These are phyloP conservation scores for Eonycteris spelaea DNA, from an alignment of 2,113 vertebrate genomes.

Conservation along the genomic window DNA sequence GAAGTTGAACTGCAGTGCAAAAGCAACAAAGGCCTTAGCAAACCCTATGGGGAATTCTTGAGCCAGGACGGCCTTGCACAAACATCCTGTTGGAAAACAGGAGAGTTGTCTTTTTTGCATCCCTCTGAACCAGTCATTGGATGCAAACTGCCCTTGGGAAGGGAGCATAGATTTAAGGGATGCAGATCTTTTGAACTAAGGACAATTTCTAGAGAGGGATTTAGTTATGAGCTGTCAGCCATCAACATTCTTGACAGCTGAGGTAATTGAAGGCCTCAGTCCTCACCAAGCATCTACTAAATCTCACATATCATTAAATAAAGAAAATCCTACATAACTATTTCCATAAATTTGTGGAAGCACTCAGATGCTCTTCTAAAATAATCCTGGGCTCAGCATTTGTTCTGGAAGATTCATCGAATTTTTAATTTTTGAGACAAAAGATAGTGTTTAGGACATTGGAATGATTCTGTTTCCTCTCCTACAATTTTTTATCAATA, in stretches of 20 bases:
- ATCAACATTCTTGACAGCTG: not conserved
- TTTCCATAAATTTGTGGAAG: not conserved
- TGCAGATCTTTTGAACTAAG: too few relatives aligned
- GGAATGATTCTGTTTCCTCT: not conserved
- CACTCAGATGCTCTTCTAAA: not conserved
- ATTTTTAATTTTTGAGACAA: not conserved
- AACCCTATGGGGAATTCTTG: too few relatives aligned
- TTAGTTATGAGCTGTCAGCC: too few relatives aligned
- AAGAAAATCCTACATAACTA: not conserved
- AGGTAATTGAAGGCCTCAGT: not conserved
- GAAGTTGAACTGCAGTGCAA: too few relatives aligned
- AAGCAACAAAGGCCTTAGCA: too few relatives aligned
- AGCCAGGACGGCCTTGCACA: too few relatives aligned
- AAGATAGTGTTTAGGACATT: not conserved
- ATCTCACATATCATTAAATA: not conserved
- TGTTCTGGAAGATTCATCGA: not conserved
- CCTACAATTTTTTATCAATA: not conserved
- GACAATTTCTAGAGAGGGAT: too few relatives aligned
- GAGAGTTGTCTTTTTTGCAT: too few relatives aligned
- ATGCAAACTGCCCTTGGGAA: too few relatives aligned
- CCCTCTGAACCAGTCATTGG: too few relatives aligned
- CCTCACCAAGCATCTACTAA: not conserved
- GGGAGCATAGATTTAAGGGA: too few relatives aligned
- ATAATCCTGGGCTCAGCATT: not conserved
- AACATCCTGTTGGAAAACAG: too few relatives aligned